Conservation (phyloP, 2,888 invertebrate genomes). For the Tetragonisca angustula region DNA sequence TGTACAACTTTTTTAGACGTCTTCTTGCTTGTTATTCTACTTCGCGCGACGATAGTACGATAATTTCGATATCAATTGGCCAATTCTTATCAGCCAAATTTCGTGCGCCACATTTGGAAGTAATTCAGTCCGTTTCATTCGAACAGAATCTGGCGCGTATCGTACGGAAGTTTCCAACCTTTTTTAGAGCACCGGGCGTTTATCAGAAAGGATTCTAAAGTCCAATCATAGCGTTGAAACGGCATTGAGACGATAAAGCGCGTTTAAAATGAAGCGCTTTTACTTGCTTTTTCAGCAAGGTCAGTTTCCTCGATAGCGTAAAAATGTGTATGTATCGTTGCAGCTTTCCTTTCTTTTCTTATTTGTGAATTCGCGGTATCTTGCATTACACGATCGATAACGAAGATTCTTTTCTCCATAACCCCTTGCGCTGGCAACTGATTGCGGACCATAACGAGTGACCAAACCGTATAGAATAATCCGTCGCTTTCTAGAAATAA, state of each 20-base stretch:
- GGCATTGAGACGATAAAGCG: conserved; percentile 28
- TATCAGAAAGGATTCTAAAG: conserved; percentile 47
- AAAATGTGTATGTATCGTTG: too few species aligned
- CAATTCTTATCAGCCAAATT: not conserved
- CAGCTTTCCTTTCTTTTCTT: too few species aligned
- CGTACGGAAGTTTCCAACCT: conserved; percentile 17
- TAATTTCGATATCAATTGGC: not conserved
- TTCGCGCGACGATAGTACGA: not conserved
- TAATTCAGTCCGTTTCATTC: not conserved
- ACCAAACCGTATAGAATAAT: too few species aligned
- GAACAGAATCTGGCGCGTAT: not conserved
- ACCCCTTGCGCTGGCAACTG: too few species aligned
- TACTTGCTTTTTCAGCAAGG: not conserved
- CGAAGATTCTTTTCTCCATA: too few species aligned
- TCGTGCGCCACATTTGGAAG: not conserved
- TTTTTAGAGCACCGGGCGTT: conserved; percentile 16
- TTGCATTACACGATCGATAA: too few species aligned
- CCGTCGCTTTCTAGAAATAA: too few species aligned
- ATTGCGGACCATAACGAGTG: too few species aligned
- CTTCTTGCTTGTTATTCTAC: not conserved
- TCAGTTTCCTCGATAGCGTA: not conserved
- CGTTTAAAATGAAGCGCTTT: not conserved
- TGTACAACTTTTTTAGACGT: not conserved
- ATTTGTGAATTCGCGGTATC: too few species aligned
- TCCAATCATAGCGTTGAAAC: conserved; percentile 15